These are phyloP conservation scores for Perodicticus potto DNA, from an alignment of 2,797 vertebrate species.

Conservation along the genomic window DNA sequence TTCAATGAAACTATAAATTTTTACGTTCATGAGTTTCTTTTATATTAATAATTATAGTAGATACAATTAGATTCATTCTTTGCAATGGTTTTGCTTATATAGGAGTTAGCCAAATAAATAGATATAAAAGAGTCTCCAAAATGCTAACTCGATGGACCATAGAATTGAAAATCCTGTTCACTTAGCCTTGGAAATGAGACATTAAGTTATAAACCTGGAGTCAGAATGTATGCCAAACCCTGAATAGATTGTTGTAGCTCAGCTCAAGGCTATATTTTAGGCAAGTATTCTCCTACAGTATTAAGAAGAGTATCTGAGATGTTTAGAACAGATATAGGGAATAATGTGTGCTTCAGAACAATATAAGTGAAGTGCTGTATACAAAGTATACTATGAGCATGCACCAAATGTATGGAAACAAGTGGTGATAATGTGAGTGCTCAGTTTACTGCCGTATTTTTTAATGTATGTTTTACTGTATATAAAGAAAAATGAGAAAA, in stretches of 20 bases:
- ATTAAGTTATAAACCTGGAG: neutral
- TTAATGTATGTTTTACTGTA: neutral
- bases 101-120: neutral
- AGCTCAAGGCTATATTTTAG: neutral
- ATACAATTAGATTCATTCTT: neutral
- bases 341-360: neutral
- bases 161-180: neutral
- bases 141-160: neutral
- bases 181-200: neutral
- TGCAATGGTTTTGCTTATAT: neutral
- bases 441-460: neutral
- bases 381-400: neutral
- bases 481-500: neutral
- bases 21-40: neutral
- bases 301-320: neutral
- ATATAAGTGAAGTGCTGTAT: neutral
- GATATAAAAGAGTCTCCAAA: neutral
- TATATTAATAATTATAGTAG: neutral
- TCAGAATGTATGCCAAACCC: neutral
- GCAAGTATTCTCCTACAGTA: neutral
- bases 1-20: neutral
- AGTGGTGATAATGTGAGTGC: accelerated
- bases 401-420: neutral
- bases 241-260: neutral
- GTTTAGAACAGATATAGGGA: neutral